A percentile compares a stretch with the other conserved stretches of the same genome.
Evolutionary conservation across 1,140 invertebrate species (phyloP).

Genomic region (Eciton burchellii): DNA sequence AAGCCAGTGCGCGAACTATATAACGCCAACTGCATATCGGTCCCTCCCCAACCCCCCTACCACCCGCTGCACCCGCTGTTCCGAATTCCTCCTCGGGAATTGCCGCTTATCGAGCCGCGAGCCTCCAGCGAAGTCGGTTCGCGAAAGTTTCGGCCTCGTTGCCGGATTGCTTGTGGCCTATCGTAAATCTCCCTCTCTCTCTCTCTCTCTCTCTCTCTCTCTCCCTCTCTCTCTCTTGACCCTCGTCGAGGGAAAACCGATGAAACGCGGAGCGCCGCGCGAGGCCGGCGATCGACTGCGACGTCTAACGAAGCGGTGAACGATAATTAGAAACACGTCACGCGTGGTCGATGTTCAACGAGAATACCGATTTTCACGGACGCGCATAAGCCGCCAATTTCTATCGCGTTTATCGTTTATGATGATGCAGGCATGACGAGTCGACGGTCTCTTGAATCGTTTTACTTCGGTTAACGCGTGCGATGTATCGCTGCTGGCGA

Average conservation of each 20-base stretch:
- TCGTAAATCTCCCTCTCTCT: conserved; percentile 29
- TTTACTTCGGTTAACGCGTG: conserved; percentile 10
- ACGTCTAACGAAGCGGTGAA: not conserved
- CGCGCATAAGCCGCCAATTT: not conserved
- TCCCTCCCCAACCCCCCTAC: too few species aligned
- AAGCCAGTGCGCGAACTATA: conserved; percentile 20
- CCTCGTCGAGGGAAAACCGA: too few species aligned
- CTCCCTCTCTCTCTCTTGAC: too few species aligned
- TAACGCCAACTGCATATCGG: not conserved
- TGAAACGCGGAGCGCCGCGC: too few species aligned
- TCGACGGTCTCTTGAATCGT: not conserved
- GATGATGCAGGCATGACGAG: not conserved
- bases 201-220: too few species aligned
- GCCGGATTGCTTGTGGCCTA: not conserved
- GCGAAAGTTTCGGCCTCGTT: not conserved
- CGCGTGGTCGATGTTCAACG: not conserved
- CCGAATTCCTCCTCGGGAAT: conserved; percentile 27
- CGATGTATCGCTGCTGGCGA: not conserved
- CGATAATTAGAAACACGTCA: conserved; percentile 12
- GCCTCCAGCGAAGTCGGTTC: not conserved
- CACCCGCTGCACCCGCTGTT: conserved; percentile 2
- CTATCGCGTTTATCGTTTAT: not conserved
- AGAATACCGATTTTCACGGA: not conserved
- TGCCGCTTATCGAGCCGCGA: not conserved
- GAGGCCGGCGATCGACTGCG: not conserved